Base-by-base conservation (phyloP, 2,797 vertebrate genomes). In the Melanogrammus aeglefinus region DNA sequence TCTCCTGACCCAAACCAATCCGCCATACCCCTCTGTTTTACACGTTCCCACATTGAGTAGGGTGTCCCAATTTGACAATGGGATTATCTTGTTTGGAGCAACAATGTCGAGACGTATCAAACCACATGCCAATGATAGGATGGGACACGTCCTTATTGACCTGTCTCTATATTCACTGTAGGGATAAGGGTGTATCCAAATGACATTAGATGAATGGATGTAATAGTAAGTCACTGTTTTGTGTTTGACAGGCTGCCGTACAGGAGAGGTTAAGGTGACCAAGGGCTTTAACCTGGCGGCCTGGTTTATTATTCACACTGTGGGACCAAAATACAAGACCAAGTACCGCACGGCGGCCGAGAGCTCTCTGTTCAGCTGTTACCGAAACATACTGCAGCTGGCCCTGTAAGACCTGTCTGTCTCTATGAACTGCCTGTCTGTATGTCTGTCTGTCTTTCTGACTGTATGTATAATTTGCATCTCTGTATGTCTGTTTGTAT, bases 331-430 rank as follows among this genome's bases (percentile, higher is more conserved):
- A 83, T 99, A 96, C 89, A 99, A 99, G 88, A 92, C 92, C 86
- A 97, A 96, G 80, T 99, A 99, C 85, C 92, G 97, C 82, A 99
- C 98, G 0, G 98, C 98, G 0, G 98, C 98, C 0, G 98, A 99
- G 92, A 99, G 97, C 69, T 99, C 97, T 1, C 92, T 99, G 0
- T 96, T 96, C 90, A 98, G 96, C 95, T 99, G 97, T 87, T 99
- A 99, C 89, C 94, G 97, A 79, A 98, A 97, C 8, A 94, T 97
- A 73, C 92, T 99, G 88, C 98, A 98, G 87, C 92, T 14, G 57
- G 36, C 73, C 73, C 36, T 27, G 73, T 74, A 74, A 74, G 73
- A 74, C 21, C 57, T 10, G n/a, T 24, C 47, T 21, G 57, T 10
- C 51, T 63, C 10, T 44, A 18, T 47, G 13, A 47, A 13, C 47